Evolutionary conservation across 2,797 vertebrate genomes (phyloP).

Genomic region (Eulemur rubriventer): DNA sequence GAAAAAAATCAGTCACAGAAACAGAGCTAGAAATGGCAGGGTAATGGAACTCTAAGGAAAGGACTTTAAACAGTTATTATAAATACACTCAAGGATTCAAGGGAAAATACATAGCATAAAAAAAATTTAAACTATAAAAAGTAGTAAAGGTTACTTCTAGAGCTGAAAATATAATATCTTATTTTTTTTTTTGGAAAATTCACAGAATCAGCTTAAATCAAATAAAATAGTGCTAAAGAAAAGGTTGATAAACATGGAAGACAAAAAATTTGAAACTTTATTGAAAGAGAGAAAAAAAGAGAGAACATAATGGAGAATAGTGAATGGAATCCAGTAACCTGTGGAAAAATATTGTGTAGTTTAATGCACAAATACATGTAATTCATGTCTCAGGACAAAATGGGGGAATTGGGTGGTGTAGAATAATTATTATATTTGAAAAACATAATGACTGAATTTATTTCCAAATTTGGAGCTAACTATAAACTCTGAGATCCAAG

Average conservation of each 20-base stretch:
- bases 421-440: background rate
- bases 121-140: background rate
- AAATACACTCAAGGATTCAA: background rate
- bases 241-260: background rate
- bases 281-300: background rate
- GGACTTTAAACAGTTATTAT: background rate
- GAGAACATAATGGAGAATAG: background rate
- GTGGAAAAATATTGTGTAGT: background rate
- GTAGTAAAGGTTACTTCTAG: background rate
- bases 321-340: background rate
- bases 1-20: background rate
- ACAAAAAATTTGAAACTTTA: background rate
- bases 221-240: background rate
- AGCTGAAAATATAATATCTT: background rate
- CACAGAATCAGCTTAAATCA: background rate
- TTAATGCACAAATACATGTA: background rate
- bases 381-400: background rate
- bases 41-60: background rate
- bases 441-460: background rate
- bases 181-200: background rate
- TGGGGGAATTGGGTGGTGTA: rapidly evolving
- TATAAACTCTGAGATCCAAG: background rate
- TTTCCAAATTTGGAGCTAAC: background rate
- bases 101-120: background rate
- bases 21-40: background rate